A percentile compares a stretch with the other conserved stretches of the same genome.
phyloP scores from a whole-genome alignment of 2,888 invertebrate genomes.

The Pheosia tremula region DNA sequence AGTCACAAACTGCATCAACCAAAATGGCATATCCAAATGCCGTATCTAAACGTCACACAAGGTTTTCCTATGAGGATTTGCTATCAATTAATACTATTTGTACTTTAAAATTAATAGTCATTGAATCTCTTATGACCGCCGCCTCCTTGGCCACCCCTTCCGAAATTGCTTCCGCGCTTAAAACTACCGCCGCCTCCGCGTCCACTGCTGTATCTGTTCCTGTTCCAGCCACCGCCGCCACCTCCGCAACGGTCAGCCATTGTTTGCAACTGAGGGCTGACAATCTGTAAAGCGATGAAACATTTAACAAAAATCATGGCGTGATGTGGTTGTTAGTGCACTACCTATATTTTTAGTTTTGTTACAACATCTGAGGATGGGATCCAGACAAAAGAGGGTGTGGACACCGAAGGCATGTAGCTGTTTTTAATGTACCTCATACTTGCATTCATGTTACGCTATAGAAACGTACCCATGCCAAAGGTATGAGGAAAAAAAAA shows the following conservation, averaged over 20 bases:
- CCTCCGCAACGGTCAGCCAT: conserved; percentile 89
- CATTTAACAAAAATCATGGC: neutral
- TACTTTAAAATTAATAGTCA: conserved; percentile 66
- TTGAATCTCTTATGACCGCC: conserved; percentile 76
- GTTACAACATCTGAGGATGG: conserved; percentile 90
- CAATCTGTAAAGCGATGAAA: conserved; percentile 81
- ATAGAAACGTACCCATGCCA: conserved; percentile 89
- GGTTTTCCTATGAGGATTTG: conserved; percentile 73
- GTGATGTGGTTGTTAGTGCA: too few species aligned
- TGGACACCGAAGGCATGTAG: conserved; percentile 93
- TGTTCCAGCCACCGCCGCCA: conserved; percentile 85
- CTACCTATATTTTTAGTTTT: conserved; percentile 37
- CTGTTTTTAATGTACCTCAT: conserved; percentile 87
- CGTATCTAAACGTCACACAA: conserved; percentile 58
- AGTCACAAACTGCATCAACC: conserved; percentile 55
- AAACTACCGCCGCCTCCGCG: conserved; percentile 80
- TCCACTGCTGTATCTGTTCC: conserved; percentile 77
- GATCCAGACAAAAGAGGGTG: conserved; percentile 87
- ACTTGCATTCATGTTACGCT: conserved; percentile 90
- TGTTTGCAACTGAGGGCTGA: conserved; percentile 93
- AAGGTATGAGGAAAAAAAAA: conserved; percentile 86
- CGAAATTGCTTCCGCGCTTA: conserved; percentile 76
- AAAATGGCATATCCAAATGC: conserved; percentile 48
- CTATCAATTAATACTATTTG: conserved; percentile 49
- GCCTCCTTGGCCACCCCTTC: conserved; percentile 69